A percentile compares a stretch with the other conserved stretches of the same genome.
phyloP scores from a whole-genome alignment of 2,113 vertebrate genomes.

The Otocyon megalotis region DNA sequence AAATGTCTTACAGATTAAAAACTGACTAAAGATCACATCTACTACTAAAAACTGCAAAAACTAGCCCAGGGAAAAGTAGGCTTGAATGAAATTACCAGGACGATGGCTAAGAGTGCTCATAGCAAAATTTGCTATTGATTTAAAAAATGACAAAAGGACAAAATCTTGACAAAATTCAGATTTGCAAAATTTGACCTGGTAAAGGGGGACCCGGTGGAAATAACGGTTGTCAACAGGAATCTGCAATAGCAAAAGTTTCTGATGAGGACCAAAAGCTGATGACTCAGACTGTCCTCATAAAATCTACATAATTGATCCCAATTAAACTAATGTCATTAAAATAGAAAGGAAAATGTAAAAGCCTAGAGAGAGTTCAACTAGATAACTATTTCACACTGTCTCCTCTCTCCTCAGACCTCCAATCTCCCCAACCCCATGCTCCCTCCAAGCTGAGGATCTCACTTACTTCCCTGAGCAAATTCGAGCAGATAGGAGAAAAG shows the following conservation, averaged over 20 bases:
- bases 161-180: neutral
- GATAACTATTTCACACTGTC: neutral
- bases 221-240: neutral
- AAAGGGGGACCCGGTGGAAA: neutral
- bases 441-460: neutral
- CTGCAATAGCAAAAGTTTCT: neutral
- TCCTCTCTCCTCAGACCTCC: neutral
- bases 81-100: neutral
- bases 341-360: neutral
- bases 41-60: constrained; percentile 15
- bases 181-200: neutral
- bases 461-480: neutral
- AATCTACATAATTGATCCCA: neutral
- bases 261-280: neutral
- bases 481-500: neutral
- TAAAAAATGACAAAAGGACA: neutral
- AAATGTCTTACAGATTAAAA: neutral
- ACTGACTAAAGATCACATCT: neutral
- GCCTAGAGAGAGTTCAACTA: neutral
- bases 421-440: too few species aligned
- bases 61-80: neutral
- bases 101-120: neutral
- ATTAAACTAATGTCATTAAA: constrained; percentile 19
- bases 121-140: neutral
- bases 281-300: neutral